These are phyloP conservation scores for Agrochola lychnidis DNA, from an alignment of 2,888 invertebrate genomes.

Conservation along the genomic window DNA sequence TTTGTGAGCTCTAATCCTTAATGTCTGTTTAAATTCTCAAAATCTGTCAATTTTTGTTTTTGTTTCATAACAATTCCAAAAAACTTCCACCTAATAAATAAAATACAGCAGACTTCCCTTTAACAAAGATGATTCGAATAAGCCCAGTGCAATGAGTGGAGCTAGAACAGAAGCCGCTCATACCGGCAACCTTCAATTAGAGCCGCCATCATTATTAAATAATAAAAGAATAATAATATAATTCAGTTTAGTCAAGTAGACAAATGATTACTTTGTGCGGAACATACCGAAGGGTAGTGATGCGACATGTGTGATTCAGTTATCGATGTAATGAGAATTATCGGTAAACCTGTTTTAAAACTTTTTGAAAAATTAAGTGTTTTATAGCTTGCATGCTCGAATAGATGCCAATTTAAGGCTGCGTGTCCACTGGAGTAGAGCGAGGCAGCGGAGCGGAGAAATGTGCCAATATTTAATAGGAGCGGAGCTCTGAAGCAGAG, in stretches of 20 bases:
- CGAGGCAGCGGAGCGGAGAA: no score
- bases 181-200: conserved; percentile 83
- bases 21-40: no score
- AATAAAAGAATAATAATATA: conserved; percentile 89
- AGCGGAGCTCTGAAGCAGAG: no score
- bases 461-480: no score
- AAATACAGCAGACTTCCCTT: conserved; percentile 69
- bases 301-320: conserved; percentile 43
- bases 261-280: conserved; percentile 88
- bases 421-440: no score
- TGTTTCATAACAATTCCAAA: no score
- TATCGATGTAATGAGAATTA: conserved; percentile 57
- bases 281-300: conserved; percentile 74
- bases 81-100: not conserved
- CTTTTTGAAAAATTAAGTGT: not conserved
- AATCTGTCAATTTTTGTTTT: no score
- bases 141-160: conserved; percentile 74
- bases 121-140: conserved; percentile 84
- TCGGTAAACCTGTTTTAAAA: not conserved
- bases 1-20: no score
- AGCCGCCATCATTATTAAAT: conserved; percentile 83
- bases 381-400: not conserved
- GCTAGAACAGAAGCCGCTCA: conserved; percentile 85
- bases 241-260: conserved; percentile 90
- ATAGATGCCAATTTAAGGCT: not conserved